phyloP scores from a whole-genome alignment of 2,797 vertebrate species.

The Tragelaphus oryx region DNA sequence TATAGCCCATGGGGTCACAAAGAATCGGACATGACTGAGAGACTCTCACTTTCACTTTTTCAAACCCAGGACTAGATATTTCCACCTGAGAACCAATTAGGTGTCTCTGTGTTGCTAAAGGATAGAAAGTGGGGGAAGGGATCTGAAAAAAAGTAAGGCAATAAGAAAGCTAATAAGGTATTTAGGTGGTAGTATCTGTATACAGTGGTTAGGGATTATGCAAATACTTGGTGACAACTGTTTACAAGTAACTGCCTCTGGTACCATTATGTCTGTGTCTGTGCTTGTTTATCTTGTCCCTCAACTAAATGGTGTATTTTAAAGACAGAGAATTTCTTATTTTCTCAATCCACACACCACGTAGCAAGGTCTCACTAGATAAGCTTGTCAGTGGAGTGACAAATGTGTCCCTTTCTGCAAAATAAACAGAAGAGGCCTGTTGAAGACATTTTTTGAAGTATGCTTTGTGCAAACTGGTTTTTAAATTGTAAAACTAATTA shows the following conservation, averaged over 20 bases:
- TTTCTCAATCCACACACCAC: not conserved
- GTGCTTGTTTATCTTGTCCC: not conserved
- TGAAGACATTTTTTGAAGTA: constrained; percentile 26
- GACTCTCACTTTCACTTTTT: not conserved
- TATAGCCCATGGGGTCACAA: not conserved
- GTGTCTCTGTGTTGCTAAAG: not conserved
- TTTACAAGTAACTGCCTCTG: not conserved
- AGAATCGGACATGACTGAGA: not conserved
- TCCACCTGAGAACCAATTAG: constrained; percentile 16
- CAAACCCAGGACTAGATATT: constrained; percentile 18
- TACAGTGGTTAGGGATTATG: not conserved
- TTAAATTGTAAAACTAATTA: constrained; percentile 2
- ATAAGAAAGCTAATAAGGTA: not conserved
- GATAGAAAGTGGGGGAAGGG: not conserved
- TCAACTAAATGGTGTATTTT: constrained; percentile 11
- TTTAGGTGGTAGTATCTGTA: not conserved
- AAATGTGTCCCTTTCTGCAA: constrained; percentile 26
- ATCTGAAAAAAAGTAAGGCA: not conserved
- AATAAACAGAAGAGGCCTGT: constrained; percentile 20
- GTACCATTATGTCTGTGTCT: not conserved
- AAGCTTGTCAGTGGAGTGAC: constrained; percentile 15
- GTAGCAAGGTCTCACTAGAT: constrained; percentile 3
- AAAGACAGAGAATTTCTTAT: constrained; percentile 1
- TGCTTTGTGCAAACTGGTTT: not conserved
- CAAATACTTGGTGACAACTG: not conserved